Conservation (phyloP, 35 echinoderm and acorn worm species). For the Anneissia japonica region DNA sequence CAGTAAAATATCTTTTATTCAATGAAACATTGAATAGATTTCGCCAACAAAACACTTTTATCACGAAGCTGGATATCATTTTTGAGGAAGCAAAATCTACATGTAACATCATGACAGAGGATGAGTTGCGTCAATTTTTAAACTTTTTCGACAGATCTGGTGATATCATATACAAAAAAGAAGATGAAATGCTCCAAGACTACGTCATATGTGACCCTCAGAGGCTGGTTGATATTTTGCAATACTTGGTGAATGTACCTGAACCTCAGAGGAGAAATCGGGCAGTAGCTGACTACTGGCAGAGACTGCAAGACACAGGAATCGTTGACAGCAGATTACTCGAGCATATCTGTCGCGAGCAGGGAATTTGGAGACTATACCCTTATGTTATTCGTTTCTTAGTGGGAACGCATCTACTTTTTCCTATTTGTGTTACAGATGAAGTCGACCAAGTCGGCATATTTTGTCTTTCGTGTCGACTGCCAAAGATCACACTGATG, state of each 20-base stretch:
- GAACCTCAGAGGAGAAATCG: neutral
- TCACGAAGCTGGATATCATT: neutral
- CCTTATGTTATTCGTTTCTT: neutral
- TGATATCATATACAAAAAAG: constrained; percentile 17
- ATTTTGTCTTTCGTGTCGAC: constrained; percentile 7
- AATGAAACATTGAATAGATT: neutral
- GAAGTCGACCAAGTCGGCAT: neutral
- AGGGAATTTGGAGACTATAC: neutral
- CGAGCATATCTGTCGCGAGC: neutral
- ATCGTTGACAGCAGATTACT: constrained; percentile 7
- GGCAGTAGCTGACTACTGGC: neutral
- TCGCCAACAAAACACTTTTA: neutral
- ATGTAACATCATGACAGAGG: neutral
- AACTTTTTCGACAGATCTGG: constrained; percentile 14
- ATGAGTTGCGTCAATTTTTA: constrained; percentile 1
- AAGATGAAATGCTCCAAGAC: neutral
- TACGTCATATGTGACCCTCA: constrained; percentile 31
- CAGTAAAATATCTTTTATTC: constrained; percentile 24
- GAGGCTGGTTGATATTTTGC: constrained; percentile 21
- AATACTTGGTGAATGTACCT: constrained; percentile 13
- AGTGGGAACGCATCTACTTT: neutral
- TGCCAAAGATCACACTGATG: neutral
- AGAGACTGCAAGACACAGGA: constrained; percentile 1
- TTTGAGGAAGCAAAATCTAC: constrained; percentile 1
- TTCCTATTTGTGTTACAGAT: neutral